Evolutionary conservation across 1,140 invertebrate species (phyloP), one percentile per base, ranked within the genome.

Genomic region (Chrysomallon squamiferum): DNA sequence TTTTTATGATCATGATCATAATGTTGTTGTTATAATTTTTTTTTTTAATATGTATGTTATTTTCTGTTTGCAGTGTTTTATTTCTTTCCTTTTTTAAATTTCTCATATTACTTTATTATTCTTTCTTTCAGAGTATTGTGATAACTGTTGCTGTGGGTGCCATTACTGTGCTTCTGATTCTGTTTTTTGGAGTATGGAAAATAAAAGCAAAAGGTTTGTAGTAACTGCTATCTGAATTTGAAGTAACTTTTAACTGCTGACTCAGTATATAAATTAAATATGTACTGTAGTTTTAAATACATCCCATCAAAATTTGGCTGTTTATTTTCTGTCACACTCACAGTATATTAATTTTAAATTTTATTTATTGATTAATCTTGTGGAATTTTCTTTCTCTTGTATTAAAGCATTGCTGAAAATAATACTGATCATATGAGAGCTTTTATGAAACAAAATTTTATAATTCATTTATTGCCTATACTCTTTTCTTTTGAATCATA

Each of bases 181-280:
- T 79, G 11, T 78, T 78, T 62, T 79, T 77, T 72, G 76, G 78
- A 71, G 63, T 81, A 74, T 77, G 76, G 76, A 79, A 79, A 59
- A 66, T 76, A 27, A 72, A 65, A 59, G 70, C 71, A 45, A 81
- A 77, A 76, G 77, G 78, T 78, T 58, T 62, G 62, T 67, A 38
- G 5, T 18, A 29, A 27, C 27, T 20, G 22, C 41, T 52, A 18
- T 41, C 15, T n/a, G 5, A 6, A 15, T 30, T 47, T 11, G 30
- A 11, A 13, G 9, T 20, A 2, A 65, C 20, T 38, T 13, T 22
- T 11, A 25, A 13, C 7, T 4, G 11, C 25, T 1, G 11, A 45
- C 30, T 20, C 4, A 5, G n/a, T 20, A 18, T 13, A 33, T 11
- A 29, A 5, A 59, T 35, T 5, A 11, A 3, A n/a, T 6, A 0